Evolutionary conservation across 2,113 vertebrate species (phyloP).

Genomic region (Vireo altiloquus): DNA sequence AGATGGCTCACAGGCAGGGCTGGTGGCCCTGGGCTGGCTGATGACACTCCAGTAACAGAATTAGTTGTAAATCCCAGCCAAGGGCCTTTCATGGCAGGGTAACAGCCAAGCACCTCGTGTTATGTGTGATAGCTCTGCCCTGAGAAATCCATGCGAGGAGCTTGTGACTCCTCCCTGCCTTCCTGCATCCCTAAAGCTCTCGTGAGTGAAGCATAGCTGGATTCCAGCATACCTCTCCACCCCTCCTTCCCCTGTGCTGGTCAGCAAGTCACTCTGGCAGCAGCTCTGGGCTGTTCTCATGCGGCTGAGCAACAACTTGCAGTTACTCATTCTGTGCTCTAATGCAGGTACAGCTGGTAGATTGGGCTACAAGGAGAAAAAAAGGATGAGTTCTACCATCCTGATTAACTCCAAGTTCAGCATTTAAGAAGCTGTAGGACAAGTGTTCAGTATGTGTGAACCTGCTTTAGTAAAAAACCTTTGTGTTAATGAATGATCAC

Average conservation of each 20-base stretch:
- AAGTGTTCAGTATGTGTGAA: neutral
- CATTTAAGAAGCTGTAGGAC: neutral
- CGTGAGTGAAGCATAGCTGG: neutral
- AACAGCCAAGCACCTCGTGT: neutral
- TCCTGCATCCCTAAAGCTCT: neutral
- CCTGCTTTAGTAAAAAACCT: neutral
- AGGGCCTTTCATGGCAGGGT: neutral
- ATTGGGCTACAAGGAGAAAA: neutral
- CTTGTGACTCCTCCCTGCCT: neutral
- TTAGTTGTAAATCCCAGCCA: neutral
- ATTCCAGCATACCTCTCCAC: neutral
- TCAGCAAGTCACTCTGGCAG: neutral
- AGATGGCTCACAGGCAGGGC: accelerated
- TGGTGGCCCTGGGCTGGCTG: neutral
- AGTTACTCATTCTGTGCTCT: neutral
- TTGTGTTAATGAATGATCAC: accelerated
- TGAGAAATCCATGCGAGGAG: neutral
- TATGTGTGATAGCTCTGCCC: neutral
- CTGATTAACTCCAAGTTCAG: neutral
- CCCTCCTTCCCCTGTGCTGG: neutral
- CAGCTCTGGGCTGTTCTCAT: neutral
- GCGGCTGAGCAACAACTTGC: neutral
- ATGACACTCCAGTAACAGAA: neutral
- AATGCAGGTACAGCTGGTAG: neutral
- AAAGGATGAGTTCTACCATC: neutral